phyloP scores from a whole-genome alignment of 2,113 vertebrate species.

The Raja brachyura region DNA sequence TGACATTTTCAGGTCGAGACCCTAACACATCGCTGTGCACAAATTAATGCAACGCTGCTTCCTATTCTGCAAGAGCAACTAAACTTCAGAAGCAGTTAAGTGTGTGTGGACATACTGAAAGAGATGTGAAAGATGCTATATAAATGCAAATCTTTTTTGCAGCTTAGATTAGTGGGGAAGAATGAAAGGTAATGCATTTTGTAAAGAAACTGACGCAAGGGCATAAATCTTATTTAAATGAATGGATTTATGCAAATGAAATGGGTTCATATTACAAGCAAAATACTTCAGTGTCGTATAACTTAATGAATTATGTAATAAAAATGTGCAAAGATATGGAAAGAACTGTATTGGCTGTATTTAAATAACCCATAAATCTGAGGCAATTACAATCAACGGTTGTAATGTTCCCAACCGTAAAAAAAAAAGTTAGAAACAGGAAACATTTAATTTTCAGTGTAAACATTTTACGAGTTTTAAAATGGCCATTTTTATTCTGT shows the following conservation, averaged over 20 bases:
- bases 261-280: slow-evolving; percentile 22
- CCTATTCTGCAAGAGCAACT: no score
- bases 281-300: slow-evolving; percentile 27
- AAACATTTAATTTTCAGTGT: neutral
- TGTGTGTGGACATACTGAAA: no score
- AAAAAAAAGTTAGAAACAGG: neutral
- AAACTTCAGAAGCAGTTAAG: no score
- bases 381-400: neutral
- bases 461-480: neutral
- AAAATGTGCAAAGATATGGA: neutral
- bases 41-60: no score
- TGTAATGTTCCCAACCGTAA: neutral
- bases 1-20: no score
- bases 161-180: neutral
- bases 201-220: neutral
- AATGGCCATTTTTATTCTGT: neutral
- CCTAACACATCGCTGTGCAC: no score
- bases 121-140: no score
- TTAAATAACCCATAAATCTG: slow-evolving; percentile 10
- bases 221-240: neutral
- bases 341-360: neutral
- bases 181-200: slow-evolving; percentile 7
- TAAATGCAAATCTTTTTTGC: no score
- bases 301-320: slow-evolving; percentile 27
- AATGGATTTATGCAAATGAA: slow-evolving; percentile 33